Evolutionary conservation across 92 coral and sea anemone species (phyloP), one percentile per base, ranked within the genome.

Genomic region (Actinernus sp.): DNA sequence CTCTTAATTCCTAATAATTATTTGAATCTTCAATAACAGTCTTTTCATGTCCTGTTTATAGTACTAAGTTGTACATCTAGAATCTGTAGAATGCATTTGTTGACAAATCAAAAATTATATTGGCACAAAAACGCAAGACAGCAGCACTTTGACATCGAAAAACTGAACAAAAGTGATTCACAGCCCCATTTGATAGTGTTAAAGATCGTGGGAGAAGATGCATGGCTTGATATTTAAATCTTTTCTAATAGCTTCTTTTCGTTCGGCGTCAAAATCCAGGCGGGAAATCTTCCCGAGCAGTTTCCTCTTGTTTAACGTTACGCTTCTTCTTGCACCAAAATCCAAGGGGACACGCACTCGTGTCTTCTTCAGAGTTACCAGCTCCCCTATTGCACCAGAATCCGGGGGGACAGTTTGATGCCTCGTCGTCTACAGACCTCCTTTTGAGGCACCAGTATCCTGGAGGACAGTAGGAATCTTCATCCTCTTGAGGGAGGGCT

Each of bases 361-460:
- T 23, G 18, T 76, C 89, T 2, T 66, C 41, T 21, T 86, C 89
- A n/a, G 62, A 17, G 0, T 84, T 85, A 18, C 63, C 55, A 30
- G 67, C 73, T 20, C 70, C 65, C 40, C 70, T 26, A 19, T 65
- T 52, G 59, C 89, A 83, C 83, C 77, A 75, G 31, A 74, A 75
- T 38, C 84, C 84, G 3, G 63, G 70, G 13, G 89, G 89, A 31
- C 89, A 83, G 0, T 39, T 63, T n/a, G 29, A 58, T 26, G 58
- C 29, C 19, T 47, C 20, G 12, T 55, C 16, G 31, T 30, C 67
- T 30, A 41, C 56, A 13, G 56, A 48, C 22, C 63, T 7, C 17
- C 52, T 12, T 12, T 63, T 43, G 27, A 28, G 43, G 55, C 78
- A 70, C 97, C 97, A 90, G 72, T 78, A 90, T 19, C 97, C 97